Base-by-base conservation (phyloP, 2,113 vertebrate genomes). In the Chitala chitala region DNA sequence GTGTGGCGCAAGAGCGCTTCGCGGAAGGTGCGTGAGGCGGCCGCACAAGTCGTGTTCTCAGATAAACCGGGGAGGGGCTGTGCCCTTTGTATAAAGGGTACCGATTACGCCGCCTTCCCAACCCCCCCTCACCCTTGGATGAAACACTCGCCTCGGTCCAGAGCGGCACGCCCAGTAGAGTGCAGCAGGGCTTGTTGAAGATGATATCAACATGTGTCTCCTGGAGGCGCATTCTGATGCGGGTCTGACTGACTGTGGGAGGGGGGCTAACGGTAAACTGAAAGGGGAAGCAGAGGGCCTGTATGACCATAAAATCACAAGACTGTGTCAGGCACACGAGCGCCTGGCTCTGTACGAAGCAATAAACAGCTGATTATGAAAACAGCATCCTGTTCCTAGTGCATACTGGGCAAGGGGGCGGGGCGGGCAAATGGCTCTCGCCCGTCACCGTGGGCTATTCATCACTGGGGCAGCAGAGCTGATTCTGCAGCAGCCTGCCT, bases 161-260 rank as follows among this genome's bases (percentile, higher is more conserved):
- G 31, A 29, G 13, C 13, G n/a, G 13, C n/a, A 17, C 6, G 40
- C 22, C 42, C 42, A 5, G 13, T 24, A 1, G 38, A 24, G 12
- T 4, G 4, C 33, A 2, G 64, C 40, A 15, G 8, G 9, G 75
- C 75, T 85, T 87, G 86, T 85, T 89, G 87, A 86, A 87, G 88
- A 91, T 90, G 81, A 80, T 89, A 91, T 90, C 88, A 75, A 78
- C 29, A 1, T 76, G 36, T 75, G 61, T 69, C 82, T 75, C 79
- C 78, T 75, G 82, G 83, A 82, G 82, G 82, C 77, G 75, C 85
- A 76, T 70, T 79, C 83, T 82, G 81, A 86, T 79, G 77, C 84
- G 75, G 61, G 76, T 68, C 78, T 53, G 74, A 72, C 82, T 81
- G 82, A 78, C 82, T 79, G 69, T 82, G 83, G 82, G 80, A 83